Conservation (phyloP, 2,797 vertebrate species). For the Tokudaia muenninki region DNA sequence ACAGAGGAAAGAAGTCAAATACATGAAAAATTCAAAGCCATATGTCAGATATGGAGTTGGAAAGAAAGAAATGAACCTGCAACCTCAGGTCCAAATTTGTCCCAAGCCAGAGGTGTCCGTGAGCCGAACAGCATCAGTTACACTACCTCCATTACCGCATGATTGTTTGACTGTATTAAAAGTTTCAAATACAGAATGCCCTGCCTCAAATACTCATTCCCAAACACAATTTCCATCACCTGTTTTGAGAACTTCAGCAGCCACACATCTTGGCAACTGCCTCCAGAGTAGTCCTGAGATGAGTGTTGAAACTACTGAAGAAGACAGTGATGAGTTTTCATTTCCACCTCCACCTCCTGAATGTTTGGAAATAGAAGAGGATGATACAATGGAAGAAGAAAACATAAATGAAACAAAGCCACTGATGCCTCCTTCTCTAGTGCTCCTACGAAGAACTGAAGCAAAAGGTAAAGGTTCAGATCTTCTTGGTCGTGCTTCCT, state of each 20-base stretch:
- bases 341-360: neutral
- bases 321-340: neutral
- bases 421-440: neutral
- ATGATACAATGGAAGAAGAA: neutral
- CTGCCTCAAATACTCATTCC: neutral
- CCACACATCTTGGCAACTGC: neutral
- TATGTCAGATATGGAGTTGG: conserved; percentile 37
- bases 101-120: conserved; percentile 15
- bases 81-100: neutral
- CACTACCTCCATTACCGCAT: neutral
- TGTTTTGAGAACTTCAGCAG: neutral
- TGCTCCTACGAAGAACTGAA: neutral
- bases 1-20: neutral
- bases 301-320: neutral
- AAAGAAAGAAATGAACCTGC: neutral
- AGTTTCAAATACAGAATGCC: neutral
- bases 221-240: neutral
- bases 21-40: neutral
- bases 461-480: neutral
- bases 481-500: neutral
- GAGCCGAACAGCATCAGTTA: neutral
- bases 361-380: neutral
- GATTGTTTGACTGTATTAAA: neutral
- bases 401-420: neutral
- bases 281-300: neutral